Base-by-base conservation (phyloP, 92 coral and sea anemone genomes). In the Meandrina meandrites region DNA sequence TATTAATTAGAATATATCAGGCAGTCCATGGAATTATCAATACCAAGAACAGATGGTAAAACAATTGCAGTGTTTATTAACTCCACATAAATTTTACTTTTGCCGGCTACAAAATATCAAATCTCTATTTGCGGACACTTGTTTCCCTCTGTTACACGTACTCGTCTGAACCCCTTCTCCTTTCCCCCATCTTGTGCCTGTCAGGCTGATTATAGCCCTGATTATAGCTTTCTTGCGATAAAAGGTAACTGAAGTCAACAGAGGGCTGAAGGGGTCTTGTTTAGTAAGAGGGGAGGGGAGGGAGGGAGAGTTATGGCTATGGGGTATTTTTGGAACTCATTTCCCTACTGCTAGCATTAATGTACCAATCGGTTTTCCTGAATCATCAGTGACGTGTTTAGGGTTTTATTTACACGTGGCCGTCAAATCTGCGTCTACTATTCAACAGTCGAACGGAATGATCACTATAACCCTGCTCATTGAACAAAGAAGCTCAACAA, bases 51-150 rank as follows among this genome's bases (percentile, higher is more conserved):
- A 45, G 31, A 32, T 30, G 32, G 32, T 22, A 48, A 82, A 82
- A 69, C 34, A 35, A 19, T 82, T 50, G 31, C 35, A 66, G 18
- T 67, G 34, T 82, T 82, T 82, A 82, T 82, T 82, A 32, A 19
- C 30, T 70, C 50, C 35, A 69, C 17, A 69, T 30, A 82, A 70
- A 82, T 69, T 40, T 31, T 70, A 69, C 78, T 82, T 48, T 31
- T 66, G n/a, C 18, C 67, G 28, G 28, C 51, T 40, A 27, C 57
- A 66, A 81, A 81, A 60, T 27, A 37, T 75, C 34, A 42, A 24
- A 30, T 66, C 35, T 66, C 71, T 66, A 11, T 66, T 66, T 27
- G 6, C 71, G 5, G 17, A 27, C 71, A 66, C 18, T 66, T 66
- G 17, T 66, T 66, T 27, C 35, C 71, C 71, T 27, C 34, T 7